Conservation (phyloP, 2,888 invertebrate species). For the Hydriomena furcata region DNA sequence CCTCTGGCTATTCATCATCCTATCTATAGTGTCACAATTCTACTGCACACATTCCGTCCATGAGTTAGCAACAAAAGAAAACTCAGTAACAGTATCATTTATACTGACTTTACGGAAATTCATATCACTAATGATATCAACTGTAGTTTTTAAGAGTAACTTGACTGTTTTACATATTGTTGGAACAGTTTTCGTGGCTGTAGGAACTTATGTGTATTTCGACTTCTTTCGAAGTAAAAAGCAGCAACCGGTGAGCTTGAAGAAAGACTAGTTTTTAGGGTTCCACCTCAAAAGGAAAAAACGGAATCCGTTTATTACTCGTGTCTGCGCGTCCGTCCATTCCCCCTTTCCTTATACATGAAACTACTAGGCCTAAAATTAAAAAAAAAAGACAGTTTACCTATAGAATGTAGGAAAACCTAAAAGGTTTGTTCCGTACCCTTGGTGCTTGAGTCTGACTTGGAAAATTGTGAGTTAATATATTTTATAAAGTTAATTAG, state of each 20-base stretch:
- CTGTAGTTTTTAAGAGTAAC: conserved; percentile 72
- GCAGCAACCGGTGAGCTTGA: conserved; percentile 61
- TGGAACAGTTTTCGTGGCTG: conserved; percentile 62
- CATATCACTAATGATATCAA: conserved; percentile 65
- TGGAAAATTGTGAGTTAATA: no score
- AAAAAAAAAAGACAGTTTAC: no score
- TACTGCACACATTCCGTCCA: conserved; percentile 72
- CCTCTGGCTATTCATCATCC: conserved; percentile 56
- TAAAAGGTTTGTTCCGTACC: no score
- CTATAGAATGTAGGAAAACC: no score
- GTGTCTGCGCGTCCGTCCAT: no score
- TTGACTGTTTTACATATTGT: conserved; percentile 63
- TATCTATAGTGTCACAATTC: conserved; percentile 66
- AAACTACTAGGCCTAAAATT: no score
- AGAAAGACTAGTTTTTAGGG: conserved; percentile 32
- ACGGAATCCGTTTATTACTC: no score
- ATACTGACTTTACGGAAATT: conserved; percentile 73
- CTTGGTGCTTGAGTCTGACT: no score
- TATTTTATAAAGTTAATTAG: no score
- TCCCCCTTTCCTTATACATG: no score
- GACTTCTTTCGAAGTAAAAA: conserved; percentile 59
- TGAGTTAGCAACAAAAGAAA: conserved; percentile 66
- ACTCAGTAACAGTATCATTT: conserved; percentile 70
- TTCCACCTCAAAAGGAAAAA: no score
- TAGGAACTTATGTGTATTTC: conserved; percentile 73